Percentiles rank a stretch among this genome's conserved stretches.
Conservation (phyloP, 2,888 invertebrate species). For the Octonoba sinensis region DNA sequence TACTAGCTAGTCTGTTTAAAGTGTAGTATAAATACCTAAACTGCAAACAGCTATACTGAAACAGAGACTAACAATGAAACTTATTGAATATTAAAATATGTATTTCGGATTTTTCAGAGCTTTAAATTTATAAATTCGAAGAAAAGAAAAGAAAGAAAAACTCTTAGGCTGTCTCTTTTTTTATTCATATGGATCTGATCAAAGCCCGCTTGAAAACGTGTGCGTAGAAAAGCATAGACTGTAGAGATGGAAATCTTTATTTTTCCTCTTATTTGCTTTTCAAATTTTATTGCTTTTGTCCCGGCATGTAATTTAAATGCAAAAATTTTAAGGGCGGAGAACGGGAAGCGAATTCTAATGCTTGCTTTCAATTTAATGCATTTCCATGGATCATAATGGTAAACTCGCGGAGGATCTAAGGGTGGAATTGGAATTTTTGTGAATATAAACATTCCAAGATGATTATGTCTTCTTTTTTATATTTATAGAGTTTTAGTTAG, state of each 20-base stretch:
- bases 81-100: too few species aligned
- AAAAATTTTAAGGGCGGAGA: conserved; percentile 37
- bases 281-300: conserved; percentile 36
- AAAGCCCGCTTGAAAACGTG: conserved; percentile 48
- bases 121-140: too few species aligned
- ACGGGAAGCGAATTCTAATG: conserved; percentile 22
- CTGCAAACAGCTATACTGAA: too few species aligned
- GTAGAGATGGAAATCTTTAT: conserved; percentile 8
- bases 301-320: conserved; percentile 40
- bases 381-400: conserved; percentile 22
- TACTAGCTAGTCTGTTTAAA: too few species aligned
- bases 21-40: too few species aligned
- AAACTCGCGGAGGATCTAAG: not conserved
- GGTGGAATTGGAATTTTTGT: too few species aligned
- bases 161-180: conserved; percentile 6
- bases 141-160: too few species aligned
- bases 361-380: conserved; percentile 31
- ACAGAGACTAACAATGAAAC: too few species aligned
- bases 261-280: conserved; percentile 34
- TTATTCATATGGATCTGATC: conserved; percentile 47
- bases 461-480: too few species aligned
- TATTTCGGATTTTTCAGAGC: too few species aligned
- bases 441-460: too few species aligned
- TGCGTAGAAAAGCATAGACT: conserved; percentile 18
- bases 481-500: too few species aligned